Percentiles rank a stretch among this genome's conserved stretches.
Conservation (phyloP, 53 echinoderm and acorn worm genomes). For the Patiria pectinifera region DNA sequence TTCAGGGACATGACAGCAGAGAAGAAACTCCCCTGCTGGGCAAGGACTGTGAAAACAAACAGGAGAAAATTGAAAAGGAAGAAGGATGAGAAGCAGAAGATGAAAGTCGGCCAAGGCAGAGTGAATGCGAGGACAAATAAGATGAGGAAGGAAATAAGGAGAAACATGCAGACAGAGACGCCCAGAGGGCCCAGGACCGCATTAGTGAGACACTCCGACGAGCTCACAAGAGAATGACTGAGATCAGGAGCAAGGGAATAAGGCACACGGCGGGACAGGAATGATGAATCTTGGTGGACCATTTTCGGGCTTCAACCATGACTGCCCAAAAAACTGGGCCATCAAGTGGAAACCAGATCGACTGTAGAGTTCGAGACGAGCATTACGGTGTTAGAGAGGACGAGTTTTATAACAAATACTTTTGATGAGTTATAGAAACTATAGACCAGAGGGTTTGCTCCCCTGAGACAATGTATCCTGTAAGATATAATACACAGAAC, state of each 20-base stretch:
- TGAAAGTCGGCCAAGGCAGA: not conserved
- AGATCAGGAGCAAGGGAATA: not conserved
- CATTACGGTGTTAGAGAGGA: too few species aligned
- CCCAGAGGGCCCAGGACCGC: not conserved
- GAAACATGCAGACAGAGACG: not conserved
- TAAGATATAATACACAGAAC: too few species aligned
- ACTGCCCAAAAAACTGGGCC: too few species aligned
- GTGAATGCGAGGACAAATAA: slow-evolving; percentile 3
- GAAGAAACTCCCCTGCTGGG: not conserved
- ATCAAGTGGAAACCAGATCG: too few species aligned
- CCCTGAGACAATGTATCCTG: too few species aligned
- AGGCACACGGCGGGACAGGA: not conserved
- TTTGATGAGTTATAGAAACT: too few species aligned
- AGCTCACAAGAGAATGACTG: not conserved
- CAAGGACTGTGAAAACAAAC: not conserved
- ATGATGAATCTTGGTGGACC: too few species aligned
- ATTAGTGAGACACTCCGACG: not conserved
- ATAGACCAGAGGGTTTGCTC: too few species aligned
- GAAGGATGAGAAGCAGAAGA: not conserved
- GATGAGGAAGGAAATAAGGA: not conserved
- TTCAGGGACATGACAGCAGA: slow-evolving; percentile 20
- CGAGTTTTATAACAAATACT: too few species aligned
- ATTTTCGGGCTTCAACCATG: too few species aligned
- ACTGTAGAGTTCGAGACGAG: too few species aligned
- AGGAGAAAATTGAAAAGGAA: not conserved